Conservation (phyloP, 2,797 vertebrate species). For the Urosaurus nigricauda region DNA sequence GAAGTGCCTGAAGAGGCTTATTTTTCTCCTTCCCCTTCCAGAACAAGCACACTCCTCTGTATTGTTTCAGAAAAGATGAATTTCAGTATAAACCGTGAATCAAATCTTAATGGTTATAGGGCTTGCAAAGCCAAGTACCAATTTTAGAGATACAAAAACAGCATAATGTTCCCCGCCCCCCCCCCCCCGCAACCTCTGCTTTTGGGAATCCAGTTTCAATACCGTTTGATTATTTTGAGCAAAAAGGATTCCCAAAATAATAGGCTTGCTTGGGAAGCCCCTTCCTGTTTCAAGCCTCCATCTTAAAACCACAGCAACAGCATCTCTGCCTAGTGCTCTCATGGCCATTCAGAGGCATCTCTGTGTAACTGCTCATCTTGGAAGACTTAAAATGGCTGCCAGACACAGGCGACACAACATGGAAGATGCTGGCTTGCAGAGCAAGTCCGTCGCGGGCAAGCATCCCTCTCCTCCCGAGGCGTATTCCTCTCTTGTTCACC, state of each 20-base stretch:
- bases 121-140: neutral
- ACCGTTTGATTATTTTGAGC: neutral
- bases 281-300: neutral
- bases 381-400: slow-evolving; percentile 57
- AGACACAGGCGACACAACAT: neutral
- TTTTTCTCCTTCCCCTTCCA: neutral
- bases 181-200: neutral
- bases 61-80: too few relatives aligned
- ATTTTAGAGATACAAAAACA: neutral
- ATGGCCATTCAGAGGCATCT: neutral
- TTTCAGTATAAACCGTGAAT: too few relatives aligned
- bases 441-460: too few relatives aligned
- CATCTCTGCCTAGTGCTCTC: neutral
- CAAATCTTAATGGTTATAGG: too few relatives aligned
- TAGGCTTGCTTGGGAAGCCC: neutral
- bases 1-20: neutral
- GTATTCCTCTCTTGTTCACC: too few relatives aligned
- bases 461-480: neutral
- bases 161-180: too few relatives aligned
- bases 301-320: neutral
- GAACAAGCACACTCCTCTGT: too few relatives aligned
- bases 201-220: neutral
- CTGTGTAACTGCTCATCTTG: neutral
- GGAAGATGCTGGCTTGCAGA: neutral
- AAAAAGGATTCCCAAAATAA: too few relatives aligned